These are phyloP conservation scores for Ecliptopera silaceata DNA, from an alignment of 2,888 invertebrate species.

Conservation along the genomic window DNA sequence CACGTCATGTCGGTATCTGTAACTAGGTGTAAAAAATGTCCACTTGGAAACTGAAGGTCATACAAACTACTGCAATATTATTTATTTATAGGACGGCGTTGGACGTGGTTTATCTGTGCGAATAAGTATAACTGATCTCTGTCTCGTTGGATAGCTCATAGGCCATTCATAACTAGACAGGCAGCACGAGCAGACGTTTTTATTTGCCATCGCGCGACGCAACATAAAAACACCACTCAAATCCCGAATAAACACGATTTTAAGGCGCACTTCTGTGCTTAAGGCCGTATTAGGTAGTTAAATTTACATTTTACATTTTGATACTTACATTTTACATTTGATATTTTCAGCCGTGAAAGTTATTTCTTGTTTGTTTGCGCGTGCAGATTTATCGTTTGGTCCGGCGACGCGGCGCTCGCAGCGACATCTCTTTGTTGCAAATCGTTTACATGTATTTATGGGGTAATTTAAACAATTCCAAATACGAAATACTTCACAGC, in stretches of 20 bases:
- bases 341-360: conserved; percentile 79
- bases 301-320: conserved; percentile 80
- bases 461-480: conserved; percentile 69
- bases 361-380: conserved; percentile 65
- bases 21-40: no score
- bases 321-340: conserved; percentile 77
- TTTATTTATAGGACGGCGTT: background rate
- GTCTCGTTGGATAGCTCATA: conserved; percentile 60
- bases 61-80: no score
- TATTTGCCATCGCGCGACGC: conserved; percentile 70
- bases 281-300: conserved; percentile 78
- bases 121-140: conserved; percentile 45
- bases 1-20: no score
- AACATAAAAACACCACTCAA: conserved; percentile 78
- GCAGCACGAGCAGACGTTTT: conserved; percentile 72
- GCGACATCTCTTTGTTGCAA: conserved; percentile 68
- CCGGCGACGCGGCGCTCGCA: conserved; percentile 53
- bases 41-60: no score
- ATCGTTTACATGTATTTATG: conserved; percentile 74
- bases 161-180: conserved; percentile 72
- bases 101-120: conserved; percentile 39
- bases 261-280: conserved; percentile 68
- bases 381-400: conserved; percentile 66
- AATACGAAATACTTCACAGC: conserved; percentile 65
- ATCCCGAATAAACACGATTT: conserved; percentile 75